Evolutionary conservation across 64 coral and sea anemone genomes (phyloP).

Genomic region (Porites lutea): DNA sequence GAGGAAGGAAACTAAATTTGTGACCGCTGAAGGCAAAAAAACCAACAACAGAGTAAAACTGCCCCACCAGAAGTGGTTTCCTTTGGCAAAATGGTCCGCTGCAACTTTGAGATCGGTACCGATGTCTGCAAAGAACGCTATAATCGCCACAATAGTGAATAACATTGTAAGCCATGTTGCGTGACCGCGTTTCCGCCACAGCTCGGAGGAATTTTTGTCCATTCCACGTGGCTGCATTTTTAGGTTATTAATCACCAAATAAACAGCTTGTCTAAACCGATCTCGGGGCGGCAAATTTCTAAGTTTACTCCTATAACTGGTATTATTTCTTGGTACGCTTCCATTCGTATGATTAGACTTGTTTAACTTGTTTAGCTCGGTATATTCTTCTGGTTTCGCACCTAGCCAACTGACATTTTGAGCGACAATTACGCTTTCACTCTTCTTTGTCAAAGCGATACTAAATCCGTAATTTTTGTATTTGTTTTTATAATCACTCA

Average conservation of each 20-base stretch:
- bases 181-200: conserved; percentile 83
- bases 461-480: neutral
- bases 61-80: conserved; percentile 80
- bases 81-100: conserved; percentile 69
- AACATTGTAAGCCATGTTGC: conserved; percentile 79
- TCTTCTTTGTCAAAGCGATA: conserved; percentile 1
- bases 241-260: conserved; percentile 55
- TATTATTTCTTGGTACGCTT: neutral
- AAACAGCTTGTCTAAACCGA: conserved; percentile 70
- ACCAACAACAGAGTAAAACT: conserved; percentile 72
- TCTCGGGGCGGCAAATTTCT: conserved; percentile 44
- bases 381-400: neutral
- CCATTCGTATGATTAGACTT: neutral
- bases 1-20: conserved; percentile 84
- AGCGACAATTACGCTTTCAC: neutral
- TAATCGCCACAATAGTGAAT: conserved; percentile 54
- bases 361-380: neutral
- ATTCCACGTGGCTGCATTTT: conserved; percentile 35
- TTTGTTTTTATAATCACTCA: neutral
- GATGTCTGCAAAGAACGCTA: conserved; percentile 82
- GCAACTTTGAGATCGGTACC: conserved; percentile 84
- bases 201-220: conserved; percentile 60
- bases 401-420: neutral
- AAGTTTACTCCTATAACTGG: neutral
- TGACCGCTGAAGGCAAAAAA: conserved; percentile 62